These are phyloP conservation scores for Portunus trituberculatus DNA, from an alignment of 1,140 invertebrate genomes.

Conservation along the genomic window DNA sequence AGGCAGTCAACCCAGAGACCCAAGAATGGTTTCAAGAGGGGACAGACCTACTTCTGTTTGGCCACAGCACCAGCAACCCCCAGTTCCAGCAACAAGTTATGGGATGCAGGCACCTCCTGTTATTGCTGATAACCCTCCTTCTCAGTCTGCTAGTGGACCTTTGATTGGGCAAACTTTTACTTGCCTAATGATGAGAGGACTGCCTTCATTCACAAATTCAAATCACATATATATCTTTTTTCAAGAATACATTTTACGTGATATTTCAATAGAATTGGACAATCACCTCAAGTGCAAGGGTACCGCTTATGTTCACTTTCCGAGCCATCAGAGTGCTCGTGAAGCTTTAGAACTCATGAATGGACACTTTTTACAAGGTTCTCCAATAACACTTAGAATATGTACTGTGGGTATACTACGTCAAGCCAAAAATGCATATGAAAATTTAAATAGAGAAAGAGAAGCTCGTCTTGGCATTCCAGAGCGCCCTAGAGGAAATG, in stretches of 20 bases:
- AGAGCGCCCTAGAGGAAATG: constrained; percentile 64
- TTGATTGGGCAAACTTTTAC: constrained; percentile 68
- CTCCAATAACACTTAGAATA: constrained; percentile 56
- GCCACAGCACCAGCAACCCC: constrained; percentile 42
- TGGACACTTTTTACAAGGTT: constrained; percentile 56
- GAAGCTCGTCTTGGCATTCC: constrained; percentile 64
- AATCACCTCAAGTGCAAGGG: constrained; percentile 63
- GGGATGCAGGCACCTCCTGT: constrained; percentile 15
- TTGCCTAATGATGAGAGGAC: constrained; percentile 68
- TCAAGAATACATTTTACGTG: constrained; percentile 67
- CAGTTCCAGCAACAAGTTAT: not conserved
- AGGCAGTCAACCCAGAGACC: constrained; percentile 53
- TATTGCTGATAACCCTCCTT: constrained; percentile 43
- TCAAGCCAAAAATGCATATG: constrained; percentile 69
- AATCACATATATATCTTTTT: constrained; percentile 70
- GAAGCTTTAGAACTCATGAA: constrained; percentile 67
- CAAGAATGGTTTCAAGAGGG: constrained; percentile 53
- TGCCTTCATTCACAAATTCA: constrained; percentile 59
- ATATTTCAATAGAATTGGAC: constrained; percentile 69
- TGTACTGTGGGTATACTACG: constrained; percentile 70
- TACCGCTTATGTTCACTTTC: constrained; percentile 69
- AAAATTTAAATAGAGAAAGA: constrained; percentile 65
- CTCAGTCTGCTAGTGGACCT: constrained; percentile 63
- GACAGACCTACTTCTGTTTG: constrained; percentile 58
- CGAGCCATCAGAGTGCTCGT: constrained; percentile 66